These are phyloP conservation scores for Stomatorhinus walkeri DNA, from an alignment of 2,797 vertebrate species.

Conservation along the genomic window DNA sequence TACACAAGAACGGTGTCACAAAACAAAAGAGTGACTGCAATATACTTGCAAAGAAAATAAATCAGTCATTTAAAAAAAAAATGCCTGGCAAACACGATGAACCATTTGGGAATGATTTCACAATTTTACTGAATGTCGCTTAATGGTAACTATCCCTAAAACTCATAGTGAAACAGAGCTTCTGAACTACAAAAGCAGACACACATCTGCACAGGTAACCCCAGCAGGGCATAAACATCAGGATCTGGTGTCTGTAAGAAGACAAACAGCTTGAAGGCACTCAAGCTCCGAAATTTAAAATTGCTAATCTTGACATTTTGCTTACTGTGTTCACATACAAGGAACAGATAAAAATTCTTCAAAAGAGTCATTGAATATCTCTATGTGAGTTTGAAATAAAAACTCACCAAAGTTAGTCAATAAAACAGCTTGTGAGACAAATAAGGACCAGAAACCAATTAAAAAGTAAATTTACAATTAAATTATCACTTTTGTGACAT, in stretches of 20 bases:
- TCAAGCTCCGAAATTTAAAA: slow-evolving; percentile 10
- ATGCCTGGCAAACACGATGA: neutral
- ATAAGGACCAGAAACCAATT: neutral
- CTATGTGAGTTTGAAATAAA: slow-evolving; percentile 14
- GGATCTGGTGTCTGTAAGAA: neutral
- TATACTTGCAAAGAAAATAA: neutral
- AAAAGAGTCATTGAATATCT: slow-evolving; percentile 2
- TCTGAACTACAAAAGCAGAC: neutral
- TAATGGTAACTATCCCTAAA: neutral
- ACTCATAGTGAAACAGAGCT: neutral
- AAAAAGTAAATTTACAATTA: neutral
- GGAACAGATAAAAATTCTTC: slow-evolving; percentile 41
- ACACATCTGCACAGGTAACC: neutral
- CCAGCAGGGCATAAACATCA: neutral
- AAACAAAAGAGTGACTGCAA: neutral
- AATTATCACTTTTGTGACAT: neutral
- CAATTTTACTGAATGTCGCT: neutral
- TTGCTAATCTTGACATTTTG: slow-evolving; percentile 22
- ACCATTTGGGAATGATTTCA: neutral
- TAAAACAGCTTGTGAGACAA: neutral
- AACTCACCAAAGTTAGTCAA: neutral
- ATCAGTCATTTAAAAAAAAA: neutral
- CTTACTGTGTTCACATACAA: slow-evolving; percentile 30
- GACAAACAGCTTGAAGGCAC: neutral
- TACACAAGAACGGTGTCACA: neutral